These are phyloP conservation scores for Heptranchias perlo DNA, from an alignment of 2,113 vertebrate species.

Conservation along the genomic window DNA sequence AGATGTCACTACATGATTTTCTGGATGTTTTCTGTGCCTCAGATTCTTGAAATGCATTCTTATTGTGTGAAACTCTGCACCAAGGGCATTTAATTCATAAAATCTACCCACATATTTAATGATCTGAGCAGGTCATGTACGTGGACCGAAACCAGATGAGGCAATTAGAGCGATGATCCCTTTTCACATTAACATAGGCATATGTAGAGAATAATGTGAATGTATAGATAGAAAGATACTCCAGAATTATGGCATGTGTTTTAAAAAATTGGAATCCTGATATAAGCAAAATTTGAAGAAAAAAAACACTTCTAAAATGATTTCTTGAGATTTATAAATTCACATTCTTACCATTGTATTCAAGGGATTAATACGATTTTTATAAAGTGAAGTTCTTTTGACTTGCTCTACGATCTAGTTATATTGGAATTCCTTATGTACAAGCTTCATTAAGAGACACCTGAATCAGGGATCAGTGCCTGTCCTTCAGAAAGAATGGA, in stretches of 20 bases:
- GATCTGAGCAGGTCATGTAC: background rate
- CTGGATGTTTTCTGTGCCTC: background rate
- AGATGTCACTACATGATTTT: background rate
- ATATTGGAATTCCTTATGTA: background rate
- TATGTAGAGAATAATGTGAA: background rate
- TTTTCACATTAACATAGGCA: background rate
- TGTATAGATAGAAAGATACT: background rate
- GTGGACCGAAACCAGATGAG: background rate
- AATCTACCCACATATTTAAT: background rate
- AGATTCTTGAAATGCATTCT: background rate
- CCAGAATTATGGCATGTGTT: background rate
- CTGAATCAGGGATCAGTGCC: background rate
- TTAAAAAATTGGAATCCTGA: background rate
- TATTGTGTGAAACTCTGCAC: background rate
- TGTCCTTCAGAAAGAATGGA: too few relatives aligned
- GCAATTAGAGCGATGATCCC: background rate
- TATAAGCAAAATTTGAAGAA: background rate
- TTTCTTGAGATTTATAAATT: background rate
- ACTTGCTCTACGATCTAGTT: background rate
- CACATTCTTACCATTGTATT: background rate
- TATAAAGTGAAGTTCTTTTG: background rate
- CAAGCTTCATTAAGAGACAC: background rate
- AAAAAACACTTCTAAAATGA: background rate
- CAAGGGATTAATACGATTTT: background rate
- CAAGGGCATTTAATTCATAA: background rate